These are phyloP conservation scores for Erpetoichthys calabaricus DNA, from an alignment of 2,797 vertebrate species.

Conservation along the genomic window DNA sequence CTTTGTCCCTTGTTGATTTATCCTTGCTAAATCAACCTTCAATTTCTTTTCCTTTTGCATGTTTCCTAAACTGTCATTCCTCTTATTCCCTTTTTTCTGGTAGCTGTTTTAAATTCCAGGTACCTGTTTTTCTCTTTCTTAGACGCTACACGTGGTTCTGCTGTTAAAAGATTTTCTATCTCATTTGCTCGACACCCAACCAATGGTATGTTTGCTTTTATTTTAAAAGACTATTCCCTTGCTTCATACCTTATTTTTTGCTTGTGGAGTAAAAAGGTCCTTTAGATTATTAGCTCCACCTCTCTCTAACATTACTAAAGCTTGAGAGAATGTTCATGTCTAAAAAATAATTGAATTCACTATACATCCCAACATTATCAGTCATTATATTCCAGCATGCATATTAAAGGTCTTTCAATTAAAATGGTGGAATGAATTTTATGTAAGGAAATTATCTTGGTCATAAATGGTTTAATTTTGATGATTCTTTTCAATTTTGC, in stretches of 20 bases:
- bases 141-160: constrained; percentile 83
- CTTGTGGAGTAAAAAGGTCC: constrained; percentile 43
- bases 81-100: constrained; percentile 51
- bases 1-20: constrained; percentile 32
- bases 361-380: no score
- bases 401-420: no score
- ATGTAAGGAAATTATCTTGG: no score
- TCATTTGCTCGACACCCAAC: constrained; percentile 93
- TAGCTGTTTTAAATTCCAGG: constrained; percentile 78
- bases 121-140: constrained; percentile 89
- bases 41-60: constrained; percentile 52
- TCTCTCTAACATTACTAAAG: constrained; percentile 26
- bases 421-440: no score
- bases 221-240: constrained; percentile 60
- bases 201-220: constrained; percentile 89
- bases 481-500: no score
- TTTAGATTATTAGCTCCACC: constrained; percentile 31
- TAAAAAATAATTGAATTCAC: not conserved
- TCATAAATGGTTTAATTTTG: no score
- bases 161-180: constrained; percentile 94
- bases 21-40: constrained; percentile 6
- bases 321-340: not conserved
- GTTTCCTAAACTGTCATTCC: constrained; percentile 35
- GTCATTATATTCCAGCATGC: no score
- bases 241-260: constrained; percentile 47